Base-by-base conservation (phyloP, 2,888 invertebrate species). In the Trisateles emortualis region DNA sequence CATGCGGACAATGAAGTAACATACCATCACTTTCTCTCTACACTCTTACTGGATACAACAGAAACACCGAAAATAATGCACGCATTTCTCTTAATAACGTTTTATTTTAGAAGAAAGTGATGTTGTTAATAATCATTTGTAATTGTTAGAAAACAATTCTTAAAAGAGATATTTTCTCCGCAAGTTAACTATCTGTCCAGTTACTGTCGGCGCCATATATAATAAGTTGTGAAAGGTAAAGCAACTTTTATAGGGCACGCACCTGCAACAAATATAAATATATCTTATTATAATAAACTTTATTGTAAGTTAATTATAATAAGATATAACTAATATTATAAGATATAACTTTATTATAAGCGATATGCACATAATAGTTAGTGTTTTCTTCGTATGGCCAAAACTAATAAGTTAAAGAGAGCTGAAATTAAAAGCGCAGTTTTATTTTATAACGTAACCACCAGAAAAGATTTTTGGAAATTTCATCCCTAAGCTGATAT, bases 1-100 rank as follows among this genome's bases (percentile, higher is more conserved):
- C 82, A 81, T 69, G 77, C 65, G 68, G 78, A 79, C 84, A 78
- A 80, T 76, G 74, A 76, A 75, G 71, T 66, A 70, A 78, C 76
- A 63, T 66, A 62, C 48, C 44, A 63, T 66, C 75, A 79, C 80
- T 81, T 79, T 81, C 83, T 72, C 76, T 56, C 59, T 56, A 49
- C 59, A 74, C 73, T 70, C 66, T 68, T 46, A 56, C 48, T 33
- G 36, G 33, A 53, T 62, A 48, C 52, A 53, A 59, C 46, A 22
- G 38, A 60, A 59, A 59, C 42, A 35, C 47, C 22, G 39, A 65
- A 46, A 56, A 52, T 60, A 54, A 52, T 55, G 39, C 46, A 44
- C 52, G 26, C 17, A 30, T 22, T 35, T 30, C 36, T 45, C 39
- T 16, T 44, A 63, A 50, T 56, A 56, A 19, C 19, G 5, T 33